A percentile compares a stretch with the other conserved stretches of the same genome.
Evolutionary conservation across 2,888 invertebrate species (phyloP).

Genomic region (Stenchaetothrips biformis): DNA sequence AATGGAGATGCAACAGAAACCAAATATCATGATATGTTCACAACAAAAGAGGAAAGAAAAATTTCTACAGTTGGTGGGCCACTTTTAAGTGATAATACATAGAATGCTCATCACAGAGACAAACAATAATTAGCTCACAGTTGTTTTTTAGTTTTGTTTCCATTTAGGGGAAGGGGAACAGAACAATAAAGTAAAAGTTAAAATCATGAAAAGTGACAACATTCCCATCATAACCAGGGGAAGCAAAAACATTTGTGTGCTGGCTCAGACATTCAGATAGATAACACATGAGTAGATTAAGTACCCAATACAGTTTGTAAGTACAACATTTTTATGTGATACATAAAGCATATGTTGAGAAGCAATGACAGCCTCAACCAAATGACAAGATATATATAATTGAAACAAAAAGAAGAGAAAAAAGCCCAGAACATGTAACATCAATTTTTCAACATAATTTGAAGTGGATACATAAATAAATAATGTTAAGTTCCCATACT

Average conservation of each 20-base stretch:
- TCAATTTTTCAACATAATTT: too few relatives aligned
- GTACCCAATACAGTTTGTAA: slow-evolving; percentile 13
- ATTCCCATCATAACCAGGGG: background rate
- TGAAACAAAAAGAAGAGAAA: background rate
- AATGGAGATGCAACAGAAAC: background rate
- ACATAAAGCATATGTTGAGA: background rate
- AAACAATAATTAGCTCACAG: background rate
- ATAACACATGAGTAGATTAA: slow-evolving; percentile 16
- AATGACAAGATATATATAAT: background rate
- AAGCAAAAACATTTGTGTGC: background rate
- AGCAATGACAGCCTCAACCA: background rate
- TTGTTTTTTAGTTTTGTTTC: background rate
- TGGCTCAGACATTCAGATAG: background rate
- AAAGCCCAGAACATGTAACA: background rate
- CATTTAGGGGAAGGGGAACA: background rate
- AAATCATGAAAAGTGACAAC: background rate
- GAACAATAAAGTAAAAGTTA: background rate
- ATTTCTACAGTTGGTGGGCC: background rate
- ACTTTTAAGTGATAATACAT: background rate
- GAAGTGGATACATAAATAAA: too few relatives aligned
- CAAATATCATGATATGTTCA: background rate
- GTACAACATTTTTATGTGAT: background rate
- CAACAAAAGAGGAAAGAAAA: background rate
- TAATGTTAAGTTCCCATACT: too few relatives aligned
- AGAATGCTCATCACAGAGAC: background rate